Base-by-base conservation (phyloP, 2,113 vertebrate species). In the Daphoenositta chrysoptera region DNA sequence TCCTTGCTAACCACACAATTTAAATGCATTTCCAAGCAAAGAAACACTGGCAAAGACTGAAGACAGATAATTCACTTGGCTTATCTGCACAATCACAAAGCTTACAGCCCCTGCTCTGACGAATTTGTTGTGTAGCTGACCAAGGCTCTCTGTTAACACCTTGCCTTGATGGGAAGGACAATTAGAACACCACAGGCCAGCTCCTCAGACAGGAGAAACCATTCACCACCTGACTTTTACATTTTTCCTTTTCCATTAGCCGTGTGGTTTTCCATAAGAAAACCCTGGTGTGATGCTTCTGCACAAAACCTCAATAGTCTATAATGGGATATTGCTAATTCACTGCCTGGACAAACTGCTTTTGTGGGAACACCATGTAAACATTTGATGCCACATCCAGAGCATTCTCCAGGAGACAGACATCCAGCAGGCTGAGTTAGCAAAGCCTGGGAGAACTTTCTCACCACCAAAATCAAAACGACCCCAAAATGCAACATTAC, bases 321-420 rank as follows among this genome's bases (percentile, higher is more conserved):
- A 0, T 2, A 54, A 15, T 0, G 57, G 28, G 26, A 66, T 37
- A 48, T 3, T 13, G n/a, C n/a, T 28, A 33, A 65, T 45, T 42
- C 16, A 20, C 57, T 70, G 83, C 45, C 42, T 30, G 33, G 33
- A 35, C 15, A 18, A 37, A 17, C 21, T 9, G 37, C 2, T 53
- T 22, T 6, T 56, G 44, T 23, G 2, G 0, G 33, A 83, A 80
- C 31, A 19, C 20, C 22, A 37, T 0, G 0, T 1, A 17, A 2
- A 27, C 23, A 10, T 11, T 8, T 8, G n/a, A 40, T 33, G 61
- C 15, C 57, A 69, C 14, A 11, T 15, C 50, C 45, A 50, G 40
- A 66, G 50, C 33, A 10, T 10, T 58, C 45, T 50, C 53, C 54
- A 4, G 3, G 19, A 70, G 35, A 75, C 18, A 58, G 64, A 73